Conservation (phyloP, 2,888 invertebrate genomes). For the Osmoderma eremita region DNA sequence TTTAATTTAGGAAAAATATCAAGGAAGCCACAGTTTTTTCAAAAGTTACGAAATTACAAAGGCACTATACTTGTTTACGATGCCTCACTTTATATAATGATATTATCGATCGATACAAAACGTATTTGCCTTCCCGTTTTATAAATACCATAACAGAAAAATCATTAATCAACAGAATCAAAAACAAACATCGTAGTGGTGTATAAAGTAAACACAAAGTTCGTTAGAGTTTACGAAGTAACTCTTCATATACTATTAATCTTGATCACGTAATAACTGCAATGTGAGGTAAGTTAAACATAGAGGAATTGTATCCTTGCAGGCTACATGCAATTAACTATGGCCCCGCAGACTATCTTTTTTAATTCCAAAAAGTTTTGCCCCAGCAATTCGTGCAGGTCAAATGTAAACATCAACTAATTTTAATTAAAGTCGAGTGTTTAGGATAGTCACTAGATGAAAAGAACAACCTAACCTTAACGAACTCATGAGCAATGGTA, state of each 20-base stretch:
- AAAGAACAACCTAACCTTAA: too few relatives aligned
- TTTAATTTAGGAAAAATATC: too few relatives aligned
- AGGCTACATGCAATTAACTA: slow-evolving; percentile 3
- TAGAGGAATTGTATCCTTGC: background rate
- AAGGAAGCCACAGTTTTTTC: too few relatives aligned
- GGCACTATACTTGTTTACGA: background rate
- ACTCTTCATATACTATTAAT: slow-evolving; percentile 19
- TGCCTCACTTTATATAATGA: background rate
- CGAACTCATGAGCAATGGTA: too few relatives aligned
- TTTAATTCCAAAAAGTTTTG: too few relatives aligned
- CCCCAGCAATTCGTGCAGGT: too few relatives aligned
- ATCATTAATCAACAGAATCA: slow-evolving; percentile 21
- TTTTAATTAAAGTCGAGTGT: too few relatives aligned
- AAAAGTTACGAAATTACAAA: too few relatives aligned
- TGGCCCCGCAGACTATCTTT: too few relatives aligned
- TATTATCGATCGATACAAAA: background rate
- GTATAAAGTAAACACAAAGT: slow-evolving; percentile 1
- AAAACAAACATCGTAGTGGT: background rate
- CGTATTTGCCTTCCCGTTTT: background rate
- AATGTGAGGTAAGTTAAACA: background rate
- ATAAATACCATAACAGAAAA: background rate
- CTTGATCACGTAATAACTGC: slow-evolving; percentile 5
- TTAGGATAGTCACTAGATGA: too few relatives aligned
- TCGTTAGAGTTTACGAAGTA: background rate
- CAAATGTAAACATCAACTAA: too few relatives aligned